A percentile compares a stretch with the other conserved stretches of the same genome.
phyloP scores from a whole-genome alignment of 2,888 invertebrate genomes.

The Agonopterix arenella region DNA sequence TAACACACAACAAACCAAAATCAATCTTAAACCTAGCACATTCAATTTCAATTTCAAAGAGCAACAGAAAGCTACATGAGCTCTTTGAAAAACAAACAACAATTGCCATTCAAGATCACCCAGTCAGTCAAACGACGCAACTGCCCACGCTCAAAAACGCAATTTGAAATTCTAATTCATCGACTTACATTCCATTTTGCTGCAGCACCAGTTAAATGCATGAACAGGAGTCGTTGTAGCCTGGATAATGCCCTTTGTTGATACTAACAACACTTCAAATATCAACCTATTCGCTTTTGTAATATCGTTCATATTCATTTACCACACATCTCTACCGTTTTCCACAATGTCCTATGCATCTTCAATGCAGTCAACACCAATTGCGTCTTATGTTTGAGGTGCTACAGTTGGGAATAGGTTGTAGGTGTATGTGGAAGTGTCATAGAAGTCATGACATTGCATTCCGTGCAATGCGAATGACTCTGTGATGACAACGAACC shows the following conservation, averaged over 20 bases:
- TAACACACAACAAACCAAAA: conserved; percentile 30
- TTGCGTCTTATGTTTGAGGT: not conserved
- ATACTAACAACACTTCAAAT: conserved; percentile 35
- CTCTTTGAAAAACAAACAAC: conserved; percentile 36
- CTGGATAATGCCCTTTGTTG: conserved; percentile 57
- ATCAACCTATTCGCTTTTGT: conserved; percentile 38
- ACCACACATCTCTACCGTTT: conserved; percentile 1
- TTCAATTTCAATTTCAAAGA: not conserved
- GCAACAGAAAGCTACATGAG: conserved; percentile 12
- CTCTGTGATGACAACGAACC: conserved; percentile 65
- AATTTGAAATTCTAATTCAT: conserved; percentile 21
- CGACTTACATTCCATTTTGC: conserved; percentile 26
- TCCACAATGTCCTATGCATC: conserved; percentile 19
- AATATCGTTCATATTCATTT: conserved; percentile 48
- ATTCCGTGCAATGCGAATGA: conserved; percentile 70
- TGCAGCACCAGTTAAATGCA: conserved; percentile 20
- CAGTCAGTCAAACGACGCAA: conserved; percentile 30
- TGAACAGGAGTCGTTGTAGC: conserved; percentile 32
- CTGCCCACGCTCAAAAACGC: conserved; percentile 12
- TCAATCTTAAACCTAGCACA: conserved; percentile 15
- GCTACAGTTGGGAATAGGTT: conserved; percentile 18
- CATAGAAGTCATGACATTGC: conserved; percentile 59
- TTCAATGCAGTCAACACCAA: conserved; percentile 1
- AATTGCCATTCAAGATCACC: conserved; percentile 49
- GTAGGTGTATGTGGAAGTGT: conserved; percentile 23